These are phyloP conservation scores for Paraplagusia blochii DNA, from an alignment of 2,113 vertebrate species.

Conservation along the genomic window DNA sequence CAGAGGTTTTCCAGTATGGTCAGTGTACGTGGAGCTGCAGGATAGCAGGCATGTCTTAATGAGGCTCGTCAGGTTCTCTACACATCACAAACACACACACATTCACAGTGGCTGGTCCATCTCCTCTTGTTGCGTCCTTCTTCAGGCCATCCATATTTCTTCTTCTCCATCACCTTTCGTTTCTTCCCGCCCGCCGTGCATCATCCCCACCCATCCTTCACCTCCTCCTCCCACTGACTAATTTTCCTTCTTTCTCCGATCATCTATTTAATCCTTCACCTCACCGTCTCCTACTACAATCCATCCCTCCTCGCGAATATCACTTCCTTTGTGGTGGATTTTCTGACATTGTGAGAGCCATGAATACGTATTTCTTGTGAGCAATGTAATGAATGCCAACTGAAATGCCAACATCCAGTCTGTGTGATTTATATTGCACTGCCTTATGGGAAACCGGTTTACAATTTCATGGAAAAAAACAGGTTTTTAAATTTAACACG, in stretches of 20 bases:
- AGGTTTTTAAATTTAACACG: not conserved
- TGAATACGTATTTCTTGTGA: too few species aligned
- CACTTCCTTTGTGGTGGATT: not conserved
- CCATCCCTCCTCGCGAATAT: slow-evolving; percentile 1
- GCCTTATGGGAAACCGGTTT: too few species aligned
- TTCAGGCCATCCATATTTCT: not conserved
- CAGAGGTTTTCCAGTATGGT: slow-evolving; percentile 58
- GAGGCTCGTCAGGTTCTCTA: slow-evolving; percentile 56
- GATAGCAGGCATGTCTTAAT: slow-evolving; percentile 62
- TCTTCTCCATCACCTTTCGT: slow-evolving; percentile 17
- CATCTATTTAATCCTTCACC: slow-evolving; percentile 31
- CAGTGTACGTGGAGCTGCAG: slow-evolving; percentile 51
- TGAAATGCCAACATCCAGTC: too few species aligned
- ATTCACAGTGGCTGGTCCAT: not conserved
- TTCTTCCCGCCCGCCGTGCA: slow-evolving; percentile 10
- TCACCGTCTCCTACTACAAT: slow-evolving; percentile 1
- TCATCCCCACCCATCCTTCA: slow-evolving; percentile 21
- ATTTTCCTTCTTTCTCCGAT: slow-evolving; percentile 29
- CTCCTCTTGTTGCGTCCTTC: slow-evolving; percentile 3
- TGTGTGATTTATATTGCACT: too few species aligned
- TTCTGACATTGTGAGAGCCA: not conserved
- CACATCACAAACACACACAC: slow-evolving; percentile 14
- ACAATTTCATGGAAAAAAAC: too few species aligned
- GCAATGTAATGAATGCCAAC: too few species aligned
- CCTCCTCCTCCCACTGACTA: slow-evolving; percentile 25